Evolutionary conservation across 2,888 invertebrate species (phyloP).

Genomic region (Oscheius sp.): DNA sequence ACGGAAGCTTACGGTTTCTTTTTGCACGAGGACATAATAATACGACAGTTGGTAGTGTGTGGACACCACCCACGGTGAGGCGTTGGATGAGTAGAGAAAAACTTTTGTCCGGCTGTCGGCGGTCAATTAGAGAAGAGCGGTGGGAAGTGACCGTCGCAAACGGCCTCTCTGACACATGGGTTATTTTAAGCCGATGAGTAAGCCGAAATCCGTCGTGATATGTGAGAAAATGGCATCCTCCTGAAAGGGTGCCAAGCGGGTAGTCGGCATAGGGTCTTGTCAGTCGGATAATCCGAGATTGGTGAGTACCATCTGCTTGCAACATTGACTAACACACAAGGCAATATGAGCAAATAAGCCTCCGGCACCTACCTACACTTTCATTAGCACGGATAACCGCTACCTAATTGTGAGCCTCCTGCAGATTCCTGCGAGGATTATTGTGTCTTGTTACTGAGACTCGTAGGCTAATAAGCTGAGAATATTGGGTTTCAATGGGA

Average conservation of each 20-base stretch:
- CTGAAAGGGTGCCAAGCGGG: constrained; percentile 1
- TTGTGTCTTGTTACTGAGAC: constrained; percentile 1
- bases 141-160: constrained; percentile 31
- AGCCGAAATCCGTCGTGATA: neutral
- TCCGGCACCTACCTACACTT: constrained; percentile 17
- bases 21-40: constrained; percentile 9
- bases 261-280: constrained; percentile 30
- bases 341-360: constrained; percentile 17
- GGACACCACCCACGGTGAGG: neutral
- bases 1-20: neutral
- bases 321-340: constrained; percentile 23
- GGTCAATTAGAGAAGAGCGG: constrained; percentile 32
- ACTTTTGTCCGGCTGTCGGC: constrained; percentile 33
- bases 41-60: neutral
- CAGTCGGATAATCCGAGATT: constrained; percentile 35
- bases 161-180: constrained; percentile 23
- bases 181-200: constrained; percentile 2
- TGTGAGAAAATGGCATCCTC: constrained; percentile 7
- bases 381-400: constrained; percentile 34
- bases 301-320: constrained; percentile 23
- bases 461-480: neutral
- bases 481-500: no score
- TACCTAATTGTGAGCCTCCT: constrained; percentile 26
- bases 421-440: constrained; percentile 9
- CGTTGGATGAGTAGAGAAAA: constrained; percentile 18